Evolutionary conservation across 1,140 invertebrate species (phyloP), one percentile per base, ranked within the genome.

Genomic region (Diorhabda elongata): DNA sequence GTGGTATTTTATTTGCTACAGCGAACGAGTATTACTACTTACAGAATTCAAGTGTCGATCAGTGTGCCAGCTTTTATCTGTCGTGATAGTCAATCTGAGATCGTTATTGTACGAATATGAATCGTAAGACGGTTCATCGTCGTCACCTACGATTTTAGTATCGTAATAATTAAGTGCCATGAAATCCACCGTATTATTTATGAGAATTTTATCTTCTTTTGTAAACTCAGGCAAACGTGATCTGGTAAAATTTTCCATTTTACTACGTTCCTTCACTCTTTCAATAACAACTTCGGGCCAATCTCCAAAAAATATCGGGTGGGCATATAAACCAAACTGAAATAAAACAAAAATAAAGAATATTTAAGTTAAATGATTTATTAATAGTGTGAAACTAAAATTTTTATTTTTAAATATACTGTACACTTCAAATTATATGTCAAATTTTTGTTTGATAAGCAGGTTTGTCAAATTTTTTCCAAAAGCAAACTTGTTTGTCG

Each of bases 281-380:
- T 52, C 11, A 6, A 2, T 64, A 9, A 64, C 47, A 6, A 11
- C 45, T 57, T 52, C 9, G 8, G 63, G 63, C 63, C 63, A 64
- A 42, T 64, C 41, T 5, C 7, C 58, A 60, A 6, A 56, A 26
- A 64, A 64, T 52, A 64, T 64, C 42, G 63, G 63, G 9, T 64
- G 11, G n/a, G 63, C 63, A 41, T 64, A 64, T 47, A 64, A 26
- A 7, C 63, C 63, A 64, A 64, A 64, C 63, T 64, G 42, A 7
- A 64, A 64, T 7, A 52, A 4, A 42, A 52, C n/a, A 8, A 52
- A 2, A 26, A 26, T 26, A 26, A 26, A 26, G 26, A 26, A 26
- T 26, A 26, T 26, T 26, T 26, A 26, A 26, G 26, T 26, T 26
- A 26, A 26, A 26, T 26, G 26, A 26, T 26, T 26, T 26, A 26